Conservation (phyloP, 1,140 invertebrate species). For the Bombus breviceps region DNA sequence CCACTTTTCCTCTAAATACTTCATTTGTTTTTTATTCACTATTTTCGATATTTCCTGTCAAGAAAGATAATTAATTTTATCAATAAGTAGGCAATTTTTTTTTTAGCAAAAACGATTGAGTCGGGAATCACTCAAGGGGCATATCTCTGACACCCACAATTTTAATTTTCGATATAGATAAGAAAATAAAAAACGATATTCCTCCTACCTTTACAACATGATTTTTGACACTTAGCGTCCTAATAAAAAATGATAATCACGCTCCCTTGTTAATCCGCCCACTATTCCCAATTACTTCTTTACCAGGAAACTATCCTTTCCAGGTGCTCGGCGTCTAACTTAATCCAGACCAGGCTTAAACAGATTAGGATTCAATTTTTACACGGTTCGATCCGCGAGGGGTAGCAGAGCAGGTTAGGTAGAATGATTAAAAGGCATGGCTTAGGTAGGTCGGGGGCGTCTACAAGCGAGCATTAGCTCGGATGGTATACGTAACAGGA, state of each 20-base stretch:
- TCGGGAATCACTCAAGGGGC: no score
- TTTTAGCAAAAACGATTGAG: no score
- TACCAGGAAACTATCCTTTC: neutral
- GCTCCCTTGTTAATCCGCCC: neutral
- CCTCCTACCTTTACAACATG: neutral
- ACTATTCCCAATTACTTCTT: neutral
- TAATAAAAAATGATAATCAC: neutral
- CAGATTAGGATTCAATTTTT: conserved; percentile 35
- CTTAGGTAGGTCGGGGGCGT: conserved; percentile 18
- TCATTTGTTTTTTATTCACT: no score
- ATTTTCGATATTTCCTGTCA: no score
- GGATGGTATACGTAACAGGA: conserved; percentile 61
- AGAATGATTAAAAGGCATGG: conserved; percentile 43
- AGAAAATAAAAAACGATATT: neutral
- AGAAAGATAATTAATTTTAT: no score
- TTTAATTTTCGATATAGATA: no score
- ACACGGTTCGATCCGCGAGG: neutral
- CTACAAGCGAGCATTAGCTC: conserved; percentile 30
- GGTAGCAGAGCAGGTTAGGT: neutral
- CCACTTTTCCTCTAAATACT: no score
- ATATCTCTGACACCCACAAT: no score
- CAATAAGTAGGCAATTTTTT: no score
- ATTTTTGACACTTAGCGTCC: neutral
- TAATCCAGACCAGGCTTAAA: conserved; percentile 24
- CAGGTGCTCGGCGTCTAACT: neutral